Base-by-base conservation (phyloP, 2,797 vertebrate genomes). In the Erpetoichthys calabaricus region DNA sequence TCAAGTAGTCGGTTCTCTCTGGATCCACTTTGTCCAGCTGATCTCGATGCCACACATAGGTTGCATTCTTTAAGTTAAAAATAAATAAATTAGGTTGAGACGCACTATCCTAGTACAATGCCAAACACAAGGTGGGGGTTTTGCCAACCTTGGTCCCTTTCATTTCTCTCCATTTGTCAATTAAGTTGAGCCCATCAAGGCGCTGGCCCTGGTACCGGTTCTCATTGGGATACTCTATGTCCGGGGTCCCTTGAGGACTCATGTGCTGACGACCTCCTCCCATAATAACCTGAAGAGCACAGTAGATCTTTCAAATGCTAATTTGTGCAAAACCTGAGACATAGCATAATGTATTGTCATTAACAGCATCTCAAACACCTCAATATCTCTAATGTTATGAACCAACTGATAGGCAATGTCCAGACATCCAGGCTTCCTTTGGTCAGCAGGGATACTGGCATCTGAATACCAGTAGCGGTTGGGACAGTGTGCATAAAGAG, bases 181-280 rank as follows among this genome's bases (percentile, higher is more conserved):
- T 58, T 55, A 61, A 45, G 47, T 61, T 57, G 7, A 61, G 44
- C 4, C 60, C 60, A 8, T 58, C 60, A 44, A 58, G 54, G 10
- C 60, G 56, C 6, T 8, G n/a, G 8, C 56, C 56, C n/a, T 57
- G 45, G 42, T 8, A 46, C 2, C 44, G 8, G 56, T 45, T 7
- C 3, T 45, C 8, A 42, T 9, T 47, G 7, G 42, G 51, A 42
- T 55, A 55, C 7, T 51, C 47, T 5, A 52, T 45, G 51, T 55
- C 60, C 54, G 51, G 44, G 4, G 52, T 58, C 10, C 45, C 45
- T 7, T n/a, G 46, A 44, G 51, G 56, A 8, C 41, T 53, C 44
- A 61, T 52, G 49, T 54, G 54, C 51, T 59, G 46, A 7, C 56
- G 51, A 25, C 60, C 56, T 2, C 56, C 60, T 42, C 60, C 51